Base-by-base conservation (phyloP, 2,888 invertebrate species). In the Oscheius myriophilus region DNA sequence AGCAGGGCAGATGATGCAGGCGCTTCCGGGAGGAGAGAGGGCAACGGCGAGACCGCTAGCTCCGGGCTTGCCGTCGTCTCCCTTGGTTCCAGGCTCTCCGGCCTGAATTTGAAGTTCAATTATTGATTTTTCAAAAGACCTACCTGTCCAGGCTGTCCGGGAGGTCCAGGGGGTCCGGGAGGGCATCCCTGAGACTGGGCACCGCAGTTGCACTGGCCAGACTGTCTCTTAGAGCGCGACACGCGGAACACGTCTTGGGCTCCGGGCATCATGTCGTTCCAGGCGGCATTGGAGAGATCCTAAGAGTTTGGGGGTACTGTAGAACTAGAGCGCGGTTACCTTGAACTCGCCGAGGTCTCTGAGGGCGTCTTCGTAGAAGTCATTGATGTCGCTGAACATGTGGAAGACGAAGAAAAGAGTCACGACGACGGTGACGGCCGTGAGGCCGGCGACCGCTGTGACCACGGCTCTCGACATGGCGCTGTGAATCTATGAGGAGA, bases 311-410 rank as follows among this genome's bases (percentile, higher is more conserved):
- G 0, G 23, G 11, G 18, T 41, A 26, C 39, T 46, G 18, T 25
- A 57, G 42, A 41, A 21, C 18, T 14, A 33, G 42, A 18, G 33
- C 16, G 18, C 39, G 39, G 1, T 16, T 41, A 63, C 63, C 63
- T 63, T 63, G 63, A 63, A 63, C 23, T 63, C 63, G 14, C 49
- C 42, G 21, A 63, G 53, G 16, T 63, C 42, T 9, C 39, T 52
- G 41, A 63, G 21, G 12, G 63, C 63, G 23, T 63, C 63, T 23
- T 63, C 63, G 25, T 63, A 63, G 41, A 63, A 63, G 39, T 63
- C 52, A 42, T 63, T 63, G 52, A 63, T 63, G 53, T 63, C 63
- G 42, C 39, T 63, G 63, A 63, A 63, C 41, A 63, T 63, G 41
- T 25, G 33, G 42, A 51, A 51, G 42, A 63, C 63, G 53, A 53